Conservation (phyloP, 2,888 invertebrate species). For the Drosophila atroscutellata region DNA sequence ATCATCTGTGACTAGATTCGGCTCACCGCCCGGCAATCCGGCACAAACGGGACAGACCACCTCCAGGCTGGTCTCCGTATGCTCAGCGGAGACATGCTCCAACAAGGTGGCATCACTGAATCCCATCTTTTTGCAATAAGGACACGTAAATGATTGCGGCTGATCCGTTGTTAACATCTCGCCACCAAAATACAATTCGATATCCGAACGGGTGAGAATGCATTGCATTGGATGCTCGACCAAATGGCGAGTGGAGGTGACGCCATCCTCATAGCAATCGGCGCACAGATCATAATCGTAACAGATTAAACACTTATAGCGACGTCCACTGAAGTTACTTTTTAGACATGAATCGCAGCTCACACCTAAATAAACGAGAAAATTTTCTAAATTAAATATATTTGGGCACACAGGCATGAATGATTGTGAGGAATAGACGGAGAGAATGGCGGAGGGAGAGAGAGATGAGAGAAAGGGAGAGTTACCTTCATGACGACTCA, state of each 20-base stretch:
- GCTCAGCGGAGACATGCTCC: conserved; percentile 96
- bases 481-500: conserved; percentile 98
- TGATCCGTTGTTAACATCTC: conserved; percentile 96
- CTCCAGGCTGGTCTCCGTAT: conserved; percentile 95
- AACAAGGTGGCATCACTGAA: conserved; percentile 96
- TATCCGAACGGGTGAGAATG: conserved; percentile 98
- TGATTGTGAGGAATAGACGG: not conserved
- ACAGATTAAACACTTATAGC: conserved; percentile 99
- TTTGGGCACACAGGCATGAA: not conserved
- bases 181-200: conserved; percentile 98
- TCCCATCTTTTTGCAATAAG: conserved; percentile 98
- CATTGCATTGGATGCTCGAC: conserved; percentile 99
- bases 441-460: not conserved
- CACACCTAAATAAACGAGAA: conserved; percentile 89
- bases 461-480: not conserved
- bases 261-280: conserved; percentile 96
- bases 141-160: conserved; percentile 98
- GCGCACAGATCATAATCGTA: conserved; percentile 99
- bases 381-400: not conserved
- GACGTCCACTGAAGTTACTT: conserved; percentile 98
- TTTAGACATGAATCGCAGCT: conserved; percentile 99
- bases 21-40: conserved; percentile 97
- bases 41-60: conserved; percentile 99
- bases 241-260: conserved; percentile 95
- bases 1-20: conserved; percentile 98